Percentiles rank a stretch among this genome's conserved stretches.
Evolutionary conservation across 2,113 vertebrate genomes (phyloP).

Genomic region (Taxidea taxus): DNA sequence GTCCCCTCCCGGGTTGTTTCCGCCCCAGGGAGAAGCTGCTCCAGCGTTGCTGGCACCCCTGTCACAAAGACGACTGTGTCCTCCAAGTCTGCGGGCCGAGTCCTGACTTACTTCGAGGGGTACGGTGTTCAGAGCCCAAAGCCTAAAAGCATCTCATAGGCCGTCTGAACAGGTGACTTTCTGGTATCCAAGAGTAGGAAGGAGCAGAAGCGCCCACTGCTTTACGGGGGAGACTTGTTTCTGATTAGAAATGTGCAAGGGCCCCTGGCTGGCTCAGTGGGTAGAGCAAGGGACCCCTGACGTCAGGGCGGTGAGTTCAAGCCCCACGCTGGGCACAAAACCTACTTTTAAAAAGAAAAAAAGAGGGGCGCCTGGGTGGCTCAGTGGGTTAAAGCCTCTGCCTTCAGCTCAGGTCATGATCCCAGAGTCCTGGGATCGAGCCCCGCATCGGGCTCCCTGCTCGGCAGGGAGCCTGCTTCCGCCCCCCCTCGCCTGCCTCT

Average conservation of each 20-base stretch:
- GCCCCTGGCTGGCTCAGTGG: neutral
- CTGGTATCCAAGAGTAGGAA: no score
- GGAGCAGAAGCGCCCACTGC: neutral
- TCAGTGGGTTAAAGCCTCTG: no score
- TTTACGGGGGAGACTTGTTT: neutral
- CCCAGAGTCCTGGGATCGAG: no score
- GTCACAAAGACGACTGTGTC: rapidly evolving
- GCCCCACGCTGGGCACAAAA: neutral
- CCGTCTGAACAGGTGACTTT: neutral
- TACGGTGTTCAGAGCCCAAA: neutral
- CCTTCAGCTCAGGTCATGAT: no score
- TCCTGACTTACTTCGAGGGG: neutral
- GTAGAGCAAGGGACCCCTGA: neutral
- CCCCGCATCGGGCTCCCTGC: no score
- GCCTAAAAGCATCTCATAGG: neutral
- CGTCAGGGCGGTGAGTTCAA: neutral
- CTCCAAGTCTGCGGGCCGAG: neutral
- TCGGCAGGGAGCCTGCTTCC: no score
- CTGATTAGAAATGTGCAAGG: neutral
- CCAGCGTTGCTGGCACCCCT: rapidly evolving
- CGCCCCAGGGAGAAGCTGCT: neutral
- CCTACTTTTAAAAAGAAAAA: neutral
- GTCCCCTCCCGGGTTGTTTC: neutral
- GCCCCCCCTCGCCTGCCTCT: no score
- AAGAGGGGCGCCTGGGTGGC: no score